Conservation (phyloP, 2,888 invertebrate species). For the Lissonota sp. region DNA sequence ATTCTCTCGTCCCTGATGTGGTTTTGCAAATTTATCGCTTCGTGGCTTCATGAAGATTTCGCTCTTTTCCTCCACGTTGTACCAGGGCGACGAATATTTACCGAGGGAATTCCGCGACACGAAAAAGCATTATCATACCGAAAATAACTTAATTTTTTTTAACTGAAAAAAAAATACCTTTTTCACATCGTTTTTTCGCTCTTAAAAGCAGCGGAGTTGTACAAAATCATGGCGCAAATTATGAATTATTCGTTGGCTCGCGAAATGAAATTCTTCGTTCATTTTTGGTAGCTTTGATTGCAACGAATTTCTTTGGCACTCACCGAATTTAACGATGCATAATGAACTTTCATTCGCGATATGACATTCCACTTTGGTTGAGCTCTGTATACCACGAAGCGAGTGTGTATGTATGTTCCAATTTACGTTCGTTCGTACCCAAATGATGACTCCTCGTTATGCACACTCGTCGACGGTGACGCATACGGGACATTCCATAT, state of each 20-base stretch:
- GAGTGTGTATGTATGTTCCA: background rate
- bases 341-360: conserved; percentile 1
- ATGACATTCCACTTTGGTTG: background rate
- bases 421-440: background rate
- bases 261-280: background rate
- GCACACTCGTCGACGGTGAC: conserved; percentile 9
- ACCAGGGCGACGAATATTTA: conserved; percentile 32
- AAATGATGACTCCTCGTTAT: conserved; percentile 15
- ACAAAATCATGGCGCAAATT: background rate
- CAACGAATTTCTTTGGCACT: background rate
- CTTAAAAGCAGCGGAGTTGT: background rate
- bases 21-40: conserved; percentile 55
- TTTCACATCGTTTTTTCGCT: background rate
- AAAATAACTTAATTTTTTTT: background rate
- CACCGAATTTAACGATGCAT: background rate
- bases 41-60: conserved; percentile 45
- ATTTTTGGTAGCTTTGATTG: background rate
- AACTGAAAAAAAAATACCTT: background rate
- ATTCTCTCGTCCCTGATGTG: conserved; percentile 52
- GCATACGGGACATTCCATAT: too few relatives aligned
- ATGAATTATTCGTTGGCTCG: background rate
- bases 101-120: background rate
- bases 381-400: background rate
- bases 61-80: background rate
- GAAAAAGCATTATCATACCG: conserved; percentile 25